Percentiles rank a stretch among this genome's conserved stretches.
phyloP scores from a whole-genome alignment of 2,113 vertebrate species.

The Mellivora capensis region DNA sequence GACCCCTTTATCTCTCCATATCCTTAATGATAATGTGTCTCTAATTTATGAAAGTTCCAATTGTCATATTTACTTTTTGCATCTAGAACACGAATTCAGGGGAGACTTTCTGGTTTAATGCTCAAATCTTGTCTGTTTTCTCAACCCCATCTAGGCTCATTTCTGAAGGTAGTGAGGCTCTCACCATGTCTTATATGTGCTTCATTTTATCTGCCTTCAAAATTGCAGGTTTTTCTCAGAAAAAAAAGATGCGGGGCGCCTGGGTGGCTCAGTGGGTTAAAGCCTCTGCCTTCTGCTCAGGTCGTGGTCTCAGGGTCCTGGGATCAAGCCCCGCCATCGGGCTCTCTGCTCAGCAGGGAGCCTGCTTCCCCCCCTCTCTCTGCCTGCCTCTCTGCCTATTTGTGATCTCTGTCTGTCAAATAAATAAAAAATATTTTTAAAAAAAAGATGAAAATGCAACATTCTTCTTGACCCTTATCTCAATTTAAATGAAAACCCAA shows the following conservation, averaged over 20 bases:
- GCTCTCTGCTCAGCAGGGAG: too few species aligned
- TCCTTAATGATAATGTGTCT: neutral
- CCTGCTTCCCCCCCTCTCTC: too few species aligned
- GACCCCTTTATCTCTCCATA: neutral
- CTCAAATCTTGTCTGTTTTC: neutral
- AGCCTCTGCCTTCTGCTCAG: too few species aligned
- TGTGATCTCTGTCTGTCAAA: too few species aligned
- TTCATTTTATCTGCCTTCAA: neutral
- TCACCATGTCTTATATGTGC: neutral
- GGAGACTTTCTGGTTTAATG: neutral
- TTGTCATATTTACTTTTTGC: neutral
- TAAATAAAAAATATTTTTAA: too few species aligned
- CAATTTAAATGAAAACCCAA: constrained; percentile 60
- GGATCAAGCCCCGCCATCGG: too few species aligned
- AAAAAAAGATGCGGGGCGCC: constrained; percentile 48
- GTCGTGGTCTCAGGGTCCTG: too few species aligned
- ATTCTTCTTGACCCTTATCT: constrained; percentile 29
- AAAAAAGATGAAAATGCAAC: constrained; percentile 38
- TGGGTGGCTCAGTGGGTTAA: too few species aligned
- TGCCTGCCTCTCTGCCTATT: too few species aligned
- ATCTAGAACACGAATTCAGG: neutral
- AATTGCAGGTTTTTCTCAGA: neutral
- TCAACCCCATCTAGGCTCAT: neutral
- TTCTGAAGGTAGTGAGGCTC: neutral
- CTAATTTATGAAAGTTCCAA: neutral